Evolutionary conservation across 2,888 invertebrate species (phyloP), one percentile per base, ranked within the genome.

Genomic region (Thereva nobilitata): DNA sequence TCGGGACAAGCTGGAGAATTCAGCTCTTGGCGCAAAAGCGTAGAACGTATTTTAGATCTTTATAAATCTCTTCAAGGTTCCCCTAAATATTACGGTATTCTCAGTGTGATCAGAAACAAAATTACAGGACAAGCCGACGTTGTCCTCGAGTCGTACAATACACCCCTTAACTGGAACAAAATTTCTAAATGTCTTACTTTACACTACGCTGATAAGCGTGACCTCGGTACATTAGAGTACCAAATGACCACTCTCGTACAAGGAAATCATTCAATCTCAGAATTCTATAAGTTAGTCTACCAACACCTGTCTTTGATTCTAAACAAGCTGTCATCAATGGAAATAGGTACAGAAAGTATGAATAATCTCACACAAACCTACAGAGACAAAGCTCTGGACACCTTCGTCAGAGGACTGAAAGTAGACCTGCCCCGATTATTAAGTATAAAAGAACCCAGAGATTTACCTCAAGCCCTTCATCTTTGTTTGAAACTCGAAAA

Each of bases 251-350:
- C 64, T 5, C 8, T 70, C 2, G 50, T 67, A 6, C 68, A 71
- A 66, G 64, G 67, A 4, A 59, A 50, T n/a, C 23, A 53, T 10
- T 49, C 72, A 6, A 64, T 73, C 1, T 64, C 61, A 4, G 68
- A 72, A 34, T 73, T 71, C 41, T 72, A 72, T 40, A 67, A 72
- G 41, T 34, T 40, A 7, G 72, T 73, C 0, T 72, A 72, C 41
- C 44, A 70, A 1, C 70, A 73, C 10, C 53, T 71, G 2, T 72
- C 74, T 4, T 47, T 72, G 2, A 73, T 73, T 4, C 10, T 73
- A 34, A 73, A 72, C 61, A 72, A 74, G 67, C 57, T 73, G 40
- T 37, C 38, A 5, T 64, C 64, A n/a, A 68, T 72, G 63, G 71
- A 74, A 4, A 45, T 70, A 5, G 66, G 70, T 7, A 8, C 35